A percentile compares a stretch with the other conserved stretches of the same genome.
Conservation (phyloP, 2,888 invertebrate genomes). For the Ennomos fuscantarius region DNA sequence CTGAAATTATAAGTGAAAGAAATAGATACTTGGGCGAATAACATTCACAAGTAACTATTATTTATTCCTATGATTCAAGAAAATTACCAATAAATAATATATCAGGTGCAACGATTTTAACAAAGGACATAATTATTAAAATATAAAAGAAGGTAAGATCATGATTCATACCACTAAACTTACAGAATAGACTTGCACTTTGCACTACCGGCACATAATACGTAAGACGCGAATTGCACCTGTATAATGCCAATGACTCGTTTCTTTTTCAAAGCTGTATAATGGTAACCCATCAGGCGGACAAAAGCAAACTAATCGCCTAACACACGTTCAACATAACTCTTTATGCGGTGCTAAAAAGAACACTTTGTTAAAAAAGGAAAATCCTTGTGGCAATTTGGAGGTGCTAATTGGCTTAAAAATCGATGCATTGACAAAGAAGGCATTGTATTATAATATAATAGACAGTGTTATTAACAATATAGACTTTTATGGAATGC, state of each 20-base stretch:
- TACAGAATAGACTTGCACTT: background rate
- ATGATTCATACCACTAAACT: background rate
- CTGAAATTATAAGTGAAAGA: too few species aligned
- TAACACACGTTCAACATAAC: slow-evolving; percentile 19
- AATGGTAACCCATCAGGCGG: slow-evolving; percentile 9
- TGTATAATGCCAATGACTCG: slow-evolving; percentile 14
- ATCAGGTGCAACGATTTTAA: too few species aligned
- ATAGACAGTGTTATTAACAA: slow-evolving; percentile 14
- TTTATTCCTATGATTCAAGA: too few species aligned
- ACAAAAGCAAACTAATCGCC: slow-evolving; percentile 18
- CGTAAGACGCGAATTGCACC: slow-evolving; percentile 8
- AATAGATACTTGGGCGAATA: too few species aligned
- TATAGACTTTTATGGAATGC: slow-evolving; percentile 21
- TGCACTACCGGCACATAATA: slow-evolving; percentile 2
- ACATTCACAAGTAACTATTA: too few species aligned
- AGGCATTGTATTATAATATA: slow-evolving; percentile 8
- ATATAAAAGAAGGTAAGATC: too few species aligned
- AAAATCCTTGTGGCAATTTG: slow-evolving; percentile 17
- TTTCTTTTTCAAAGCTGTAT: slow-evolving; percentile 3
- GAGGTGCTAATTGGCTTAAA: slow-evolving; percentile 26
- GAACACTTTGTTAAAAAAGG: slow-evolving; percentile 22
- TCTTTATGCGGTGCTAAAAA: slow-evolving; percentile 28
- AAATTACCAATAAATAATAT: too few species aligned
- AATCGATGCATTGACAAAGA: slow-evolving; percentile 24
- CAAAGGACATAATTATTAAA: too few species aligned